Base-by-base conservation (phyloP, 1,140 invertebrate genomes). In the Cecropterus lyciades region DNA sequence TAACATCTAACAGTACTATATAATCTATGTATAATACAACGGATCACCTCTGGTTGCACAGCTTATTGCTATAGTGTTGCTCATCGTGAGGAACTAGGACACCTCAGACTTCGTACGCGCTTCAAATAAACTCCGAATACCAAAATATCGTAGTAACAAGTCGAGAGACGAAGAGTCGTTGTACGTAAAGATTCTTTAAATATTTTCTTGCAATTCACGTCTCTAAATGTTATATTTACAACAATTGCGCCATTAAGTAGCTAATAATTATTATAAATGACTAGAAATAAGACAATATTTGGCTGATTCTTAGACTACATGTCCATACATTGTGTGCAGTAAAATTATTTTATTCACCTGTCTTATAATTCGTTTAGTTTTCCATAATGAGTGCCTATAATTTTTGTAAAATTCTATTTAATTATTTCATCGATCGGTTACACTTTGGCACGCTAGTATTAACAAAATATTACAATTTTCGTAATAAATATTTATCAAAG, bases 321-420 rank as follows among this genome's bases (percentile, higher is more conserved):
- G 62, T 69, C 67, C 63, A 52, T 67, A 64, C 76, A 43, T 72
- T 53, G 65, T 43, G 63, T 63, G 68, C 55, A 67, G 62, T 68
- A 62, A 72, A 60, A 56, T 65, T 72, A 75, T 76, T 70, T 70
- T 68, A 66, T 79, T 75, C 69, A 86, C 87, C 87, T 89, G 87
- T 87, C 60, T 78, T 80, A 73, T 89, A 89, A 89, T 89, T 89
- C 84, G 87, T 89, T 84, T 78, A 81, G 84, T 87, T 89, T 75
- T 72, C 70, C 40, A 40, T 60, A 52, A 52, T 15, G 17, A 40
- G 27, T 46, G 30, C 20, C 15, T 59, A 57, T 27, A 30, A n/a
- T 49, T 27, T 62, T 62, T 52, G 33, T 63, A 42, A 40, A 52
- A 42, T 30, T 13, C 30, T 63, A 52, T 42, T 62, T 42, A 52